Conservation (phyloP, 2,113 vertebrate species). For the human region DNA sequence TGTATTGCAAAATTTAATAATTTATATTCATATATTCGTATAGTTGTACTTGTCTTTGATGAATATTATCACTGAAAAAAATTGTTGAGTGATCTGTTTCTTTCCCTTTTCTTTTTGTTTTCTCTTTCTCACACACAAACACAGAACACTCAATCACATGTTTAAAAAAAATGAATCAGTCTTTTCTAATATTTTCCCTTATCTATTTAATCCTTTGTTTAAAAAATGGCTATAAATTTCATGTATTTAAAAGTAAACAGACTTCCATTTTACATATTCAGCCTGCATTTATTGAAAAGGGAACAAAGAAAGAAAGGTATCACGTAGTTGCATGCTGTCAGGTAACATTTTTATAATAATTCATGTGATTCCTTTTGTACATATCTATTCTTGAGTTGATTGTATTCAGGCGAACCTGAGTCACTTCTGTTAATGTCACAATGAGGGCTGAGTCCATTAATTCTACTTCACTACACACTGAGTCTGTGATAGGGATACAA, state of each 20-base stretch:
- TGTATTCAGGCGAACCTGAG: slow-evolving; percentile 21
- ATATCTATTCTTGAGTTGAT: neutral
- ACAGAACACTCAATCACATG: neutral
- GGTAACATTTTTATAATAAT: neutral
- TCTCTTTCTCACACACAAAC: neutral
- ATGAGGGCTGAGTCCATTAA: neutral
- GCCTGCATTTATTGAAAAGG: neutral
- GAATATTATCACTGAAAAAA: neutral
- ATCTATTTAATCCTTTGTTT: neutral
- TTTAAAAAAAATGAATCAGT: slow-evolving; percentile 14
- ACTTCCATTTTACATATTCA: neutral
- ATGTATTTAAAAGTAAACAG: neutral
- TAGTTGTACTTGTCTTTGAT: neutral
- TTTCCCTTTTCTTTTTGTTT: neutral
- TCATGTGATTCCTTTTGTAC: neutral
- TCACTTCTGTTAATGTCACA: slow-evolving; percentile 15
- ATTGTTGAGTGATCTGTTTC: neutral
- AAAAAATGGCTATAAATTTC: neutral
- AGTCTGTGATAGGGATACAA: neutral
- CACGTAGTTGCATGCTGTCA: neutral
- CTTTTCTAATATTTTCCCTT: neutral
- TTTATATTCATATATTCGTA: neutral
- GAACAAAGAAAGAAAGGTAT: neutral
- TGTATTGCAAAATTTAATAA: neutral
- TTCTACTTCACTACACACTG: neutral